Evolutionary conservation across 2,797 vertebrate species (phyloP), one percentile per base, ranked within the genome.

Genomic region (Bradypodion pumilum): DNA sequence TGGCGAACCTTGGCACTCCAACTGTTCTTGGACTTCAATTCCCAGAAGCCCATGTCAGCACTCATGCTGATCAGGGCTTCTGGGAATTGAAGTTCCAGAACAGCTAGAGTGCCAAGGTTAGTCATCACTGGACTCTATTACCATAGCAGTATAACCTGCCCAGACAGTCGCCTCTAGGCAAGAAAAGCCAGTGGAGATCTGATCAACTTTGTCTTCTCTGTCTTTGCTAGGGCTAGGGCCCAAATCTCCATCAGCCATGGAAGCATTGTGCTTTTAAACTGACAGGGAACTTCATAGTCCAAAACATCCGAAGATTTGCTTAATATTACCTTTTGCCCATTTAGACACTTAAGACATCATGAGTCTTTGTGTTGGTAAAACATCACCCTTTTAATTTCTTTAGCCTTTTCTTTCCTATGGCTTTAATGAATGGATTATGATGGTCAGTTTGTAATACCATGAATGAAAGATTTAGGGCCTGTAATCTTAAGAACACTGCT

Each of bases 401-500:
- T 91, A 70, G 32, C 82, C 78, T 81, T 89, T 93, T 92, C 85
- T 91, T 92, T 92, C 52, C 77, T 74, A 73, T 59, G 69, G 35
- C 75, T 93, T 90, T 86, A 87, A 87, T 83, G 84, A 94, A 90
- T 87, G 85, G 92, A 92, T 93, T 90, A 88, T 93, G 93, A 93
- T 89, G 94, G 94, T 95, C 93, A 94, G 90, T 93, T 92, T 89
- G 84, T 94, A 95, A 95, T 92, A 88, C 85, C 88, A 82, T 95
- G 94, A 96, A 95, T 95, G 95, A 95, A 95, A 95, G 94, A 95
- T 94, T 95, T 94, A 94, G 95, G 94, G 92, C 83, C 44, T 1
- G 92, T 95, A 95, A 94, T 95, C 95, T 95, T 95, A 92, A 94
- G 92, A 96, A 93, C 92, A 92, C 83, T 89, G 89, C 89, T 94